Evolutionary conservation across 2,113 vertebrate genomes (phyloP), one percentile per base, ranked within the genome.

Genomic region (Mormyrus iriodes): DNA sequence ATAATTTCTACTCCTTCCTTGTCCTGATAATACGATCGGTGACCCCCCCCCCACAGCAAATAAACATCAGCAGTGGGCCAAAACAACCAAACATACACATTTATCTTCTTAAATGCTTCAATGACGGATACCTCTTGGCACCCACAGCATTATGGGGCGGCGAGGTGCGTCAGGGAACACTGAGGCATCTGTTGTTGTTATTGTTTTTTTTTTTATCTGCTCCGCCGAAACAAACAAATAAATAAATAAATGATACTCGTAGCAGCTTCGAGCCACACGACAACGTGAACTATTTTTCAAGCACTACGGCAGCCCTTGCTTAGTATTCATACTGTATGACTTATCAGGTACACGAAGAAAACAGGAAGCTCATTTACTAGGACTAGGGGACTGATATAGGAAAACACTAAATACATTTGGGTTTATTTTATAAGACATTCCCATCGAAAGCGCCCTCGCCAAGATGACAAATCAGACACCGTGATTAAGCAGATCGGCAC

Each of bases 401-500:
- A 76, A 88, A 90, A 92, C 85, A 90, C 65, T 76, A 90, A 92
- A 91, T 65, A 42, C 87, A 61, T 89, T 90, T 15, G 53, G 27
- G 89, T 90, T 89, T 19, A 87, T 87, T 90, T 13, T 90, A 46
- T 58, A 76, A 87, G 61, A 42, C 27, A n/a, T 76, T 15, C 7
- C 3, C 88, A 88, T 90, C 89, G 61, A 85, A 88, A 86, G 90
- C 85, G 58, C 85, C 35, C 39, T 17, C 4, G 76, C 19, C 35
- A 31, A 52, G 86, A 87, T 89, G 42, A 88, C 58, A 88, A 89
- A 91, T 91, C 17, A 87, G 58, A 86, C 19, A 4, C 19, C 2
- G 42, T 53, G 55, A 89, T 21, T 87, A 35, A 9, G 27, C n/a
- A 85, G 53, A 24, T 31, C 42, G 5, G 2, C 31, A 53, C 73